phyloP scores from a whole-genome alignment of 2,797 vertebrate species.

The Dromococcyx pavoninus region DNA sequence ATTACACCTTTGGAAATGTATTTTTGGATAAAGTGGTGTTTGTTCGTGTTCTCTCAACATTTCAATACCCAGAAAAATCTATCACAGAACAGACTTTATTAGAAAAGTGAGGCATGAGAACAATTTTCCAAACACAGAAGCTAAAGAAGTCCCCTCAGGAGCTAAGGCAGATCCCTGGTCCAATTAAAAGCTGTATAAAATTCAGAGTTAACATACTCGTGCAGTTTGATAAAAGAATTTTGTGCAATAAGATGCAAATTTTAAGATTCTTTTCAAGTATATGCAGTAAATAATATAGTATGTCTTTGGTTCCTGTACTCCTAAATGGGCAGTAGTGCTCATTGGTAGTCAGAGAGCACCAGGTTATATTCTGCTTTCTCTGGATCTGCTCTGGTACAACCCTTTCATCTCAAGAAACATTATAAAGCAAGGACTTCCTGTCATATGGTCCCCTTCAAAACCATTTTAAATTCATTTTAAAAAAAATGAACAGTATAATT shows the following conservation, averaged over 20 bases:
- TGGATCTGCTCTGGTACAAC: neutral
- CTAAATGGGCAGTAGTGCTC: neutral
- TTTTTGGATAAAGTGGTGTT: neutral
- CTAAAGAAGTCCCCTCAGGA: neutral
- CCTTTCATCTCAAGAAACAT: neutral
- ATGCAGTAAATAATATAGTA: neutral
- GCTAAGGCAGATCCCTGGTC: neutral
- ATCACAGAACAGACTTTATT: neutral
- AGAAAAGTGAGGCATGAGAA: neutral
- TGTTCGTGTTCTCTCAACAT: neutral
- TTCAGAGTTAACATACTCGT: neutral
- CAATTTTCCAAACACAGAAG: neutral
- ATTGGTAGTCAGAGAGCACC: neutral
- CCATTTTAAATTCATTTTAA: neutral
- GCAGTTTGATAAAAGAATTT: neutral
- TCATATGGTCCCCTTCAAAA: neutral
- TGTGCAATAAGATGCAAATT: neutral
- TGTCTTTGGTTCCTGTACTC: neutral
- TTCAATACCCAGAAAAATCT: neutral
- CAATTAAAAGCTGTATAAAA: neutral
- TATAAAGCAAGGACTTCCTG: neutral
- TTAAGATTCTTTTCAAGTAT: slow-evolving; percentile 5
- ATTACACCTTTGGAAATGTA: neutral
- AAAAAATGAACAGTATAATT: neutral
- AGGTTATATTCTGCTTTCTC: neutral